These are phyloP conservation scores for Temnopleurus reevesii DNA, from an alignment of 53 echinoderm and acorn worm species.

Conservation along the genomic window DNA sequence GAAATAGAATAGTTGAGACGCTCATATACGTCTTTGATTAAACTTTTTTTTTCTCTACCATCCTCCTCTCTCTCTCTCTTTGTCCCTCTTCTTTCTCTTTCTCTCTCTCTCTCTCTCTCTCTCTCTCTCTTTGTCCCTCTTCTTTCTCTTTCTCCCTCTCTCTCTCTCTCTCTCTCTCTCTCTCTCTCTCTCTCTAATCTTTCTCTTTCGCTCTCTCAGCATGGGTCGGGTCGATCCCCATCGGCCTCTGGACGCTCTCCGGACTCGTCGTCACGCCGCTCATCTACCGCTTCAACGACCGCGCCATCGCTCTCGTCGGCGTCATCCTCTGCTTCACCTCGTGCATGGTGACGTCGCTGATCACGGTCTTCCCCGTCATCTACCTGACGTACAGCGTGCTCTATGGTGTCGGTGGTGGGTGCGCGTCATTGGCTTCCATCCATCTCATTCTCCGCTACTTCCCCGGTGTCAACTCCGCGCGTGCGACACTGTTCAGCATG, in stretches of 20 bases:
- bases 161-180: neutral
- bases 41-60: no score
- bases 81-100: neutral
- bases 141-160: neutral
- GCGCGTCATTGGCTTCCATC: slow-evolving; percentile 64
- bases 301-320: slow-evolving; percentile 59
- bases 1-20: no score
- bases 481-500: slow-evolving; percentile 65
- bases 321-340: slow-evolving; percentile 61
- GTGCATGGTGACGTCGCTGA: slow-evolving; percentile 71
- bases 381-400: slow-evolving; percentile 76
- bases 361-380: slow-evolving; percentile 62
- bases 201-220: slow-evolving; percentile 36
- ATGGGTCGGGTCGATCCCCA: slow-evolving; percentile 78
- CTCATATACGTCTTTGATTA: no score
- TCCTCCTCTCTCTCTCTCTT: neutral
- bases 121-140: neutral
- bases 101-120: neutral
- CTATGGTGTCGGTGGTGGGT: slow-evolving; percentile 63
- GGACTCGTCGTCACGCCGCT: slow-evolving; percentile 64
- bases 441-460: slow-evolving; percentile 71
- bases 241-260: slow-evolving; percentile 62
- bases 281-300: slow-evolving; percentile 65
- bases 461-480: slow-evolving; percentile 67
- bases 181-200: neutral